These are phyloP conservation scores for Crypturellus undulatus DNA, from an alignment of 2,113 vertebrate species.

Conservation along the genomic window DNA sequence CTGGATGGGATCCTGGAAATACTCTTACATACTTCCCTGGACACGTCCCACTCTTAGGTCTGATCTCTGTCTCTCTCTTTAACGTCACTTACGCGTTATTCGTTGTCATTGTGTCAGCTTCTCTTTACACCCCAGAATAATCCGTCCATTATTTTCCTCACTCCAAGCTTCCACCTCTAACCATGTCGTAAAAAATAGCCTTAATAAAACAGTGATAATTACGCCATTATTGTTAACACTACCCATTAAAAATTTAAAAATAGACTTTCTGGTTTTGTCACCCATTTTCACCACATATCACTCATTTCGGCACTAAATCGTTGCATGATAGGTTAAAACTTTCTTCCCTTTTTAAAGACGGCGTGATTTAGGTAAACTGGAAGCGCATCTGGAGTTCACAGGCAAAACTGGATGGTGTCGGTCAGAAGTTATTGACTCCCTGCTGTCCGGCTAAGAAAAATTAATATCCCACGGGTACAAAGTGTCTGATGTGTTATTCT, in stretches of 20 bases:
- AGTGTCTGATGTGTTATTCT: background rate
- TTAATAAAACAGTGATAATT: conserved; percentile 74
- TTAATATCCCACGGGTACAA: background rate
- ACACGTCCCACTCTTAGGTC: background rate
- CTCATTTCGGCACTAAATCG: background rate
- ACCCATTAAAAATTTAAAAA: conserved; percentile 51
- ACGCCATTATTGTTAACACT: conserved; percentile 67
- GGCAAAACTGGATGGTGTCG: background rate
- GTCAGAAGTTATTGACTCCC: background rate
- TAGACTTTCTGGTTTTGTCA: conserved; percentile 25
- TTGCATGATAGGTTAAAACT: background rate
- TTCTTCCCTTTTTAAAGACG: background rate
- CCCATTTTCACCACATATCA: background rate
- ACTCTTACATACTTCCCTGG: background rate
- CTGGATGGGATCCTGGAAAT: background rate
- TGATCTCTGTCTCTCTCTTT: background rate
- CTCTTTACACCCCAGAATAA: conserved; percentile 46
- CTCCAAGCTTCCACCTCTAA: conserved; percentile 42
- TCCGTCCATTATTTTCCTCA: conserved; percentile 41
- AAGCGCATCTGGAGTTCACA: background rate
- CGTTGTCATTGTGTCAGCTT: background rate
- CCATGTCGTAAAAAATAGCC: conserved; percentile 64
- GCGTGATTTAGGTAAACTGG: background rate
- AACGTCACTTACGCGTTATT: background rate
- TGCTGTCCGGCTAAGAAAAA: background rate